phyloP scores from a whole-genome alignment of 2,113 vertebrate species.

The Chloroceryle aenea region DNA sequence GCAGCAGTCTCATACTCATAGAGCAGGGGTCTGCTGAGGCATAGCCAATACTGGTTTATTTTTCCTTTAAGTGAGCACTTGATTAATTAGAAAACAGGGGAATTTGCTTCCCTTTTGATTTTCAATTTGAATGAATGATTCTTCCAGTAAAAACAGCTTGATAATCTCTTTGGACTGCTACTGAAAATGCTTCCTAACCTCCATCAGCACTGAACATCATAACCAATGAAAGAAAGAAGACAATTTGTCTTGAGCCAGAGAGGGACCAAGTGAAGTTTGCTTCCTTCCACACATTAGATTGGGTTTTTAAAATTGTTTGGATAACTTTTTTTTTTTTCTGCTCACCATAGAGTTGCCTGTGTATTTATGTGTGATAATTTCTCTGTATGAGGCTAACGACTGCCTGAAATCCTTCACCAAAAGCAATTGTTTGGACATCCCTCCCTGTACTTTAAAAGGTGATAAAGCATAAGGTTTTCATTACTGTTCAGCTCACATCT shows the following conservation, averaged over 20 bases:
- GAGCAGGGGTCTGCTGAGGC: not conserved
- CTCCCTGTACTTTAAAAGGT: not conserved
- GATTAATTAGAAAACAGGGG: not conserved
- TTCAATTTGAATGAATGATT: not conserved
- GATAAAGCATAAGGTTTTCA: not conserved
- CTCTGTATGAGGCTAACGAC: not conserved
- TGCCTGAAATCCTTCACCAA: not conserved
- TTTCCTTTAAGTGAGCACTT: not conserved
- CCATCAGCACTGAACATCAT: not conserved
- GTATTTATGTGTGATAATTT: not conserved
- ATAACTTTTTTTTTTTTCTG: not conserved
- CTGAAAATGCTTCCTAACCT: not conserved
- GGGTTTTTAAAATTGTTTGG: not conserved
- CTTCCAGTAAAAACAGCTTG: not conserved
- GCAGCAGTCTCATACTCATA: not conserved
- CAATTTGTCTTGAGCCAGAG: not conserved
- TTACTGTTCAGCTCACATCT: conserved; percentile 2
- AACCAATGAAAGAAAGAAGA: not conserved
- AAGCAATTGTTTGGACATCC: not conserved
- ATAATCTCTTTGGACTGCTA: not conserved
- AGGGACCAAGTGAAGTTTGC: not conserved
- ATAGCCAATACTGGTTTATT: not conserved
- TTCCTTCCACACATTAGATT: not conserved
- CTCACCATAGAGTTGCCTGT: not conserved
- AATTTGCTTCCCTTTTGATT: not conserved